phyloP scores from a whole-genome alignment of 2,888 invertebrate genomes.

The Andricus quercusramuli region DNA sequence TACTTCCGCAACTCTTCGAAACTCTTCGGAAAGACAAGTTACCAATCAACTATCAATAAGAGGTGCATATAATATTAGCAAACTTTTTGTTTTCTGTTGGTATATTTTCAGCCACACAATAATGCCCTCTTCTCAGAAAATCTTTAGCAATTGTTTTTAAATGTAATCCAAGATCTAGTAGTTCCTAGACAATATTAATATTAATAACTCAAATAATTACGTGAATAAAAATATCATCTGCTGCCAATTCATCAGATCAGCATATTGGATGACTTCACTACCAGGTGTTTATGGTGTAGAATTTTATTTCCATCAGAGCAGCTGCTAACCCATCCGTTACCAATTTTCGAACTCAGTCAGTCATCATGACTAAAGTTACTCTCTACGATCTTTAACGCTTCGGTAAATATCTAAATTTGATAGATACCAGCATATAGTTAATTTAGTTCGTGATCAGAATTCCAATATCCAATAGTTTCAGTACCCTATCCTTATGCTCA shows the following conservation, averaged over 20 bases:
- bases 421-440: not conserved
- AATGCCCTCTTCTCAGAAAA: too few species aligned
- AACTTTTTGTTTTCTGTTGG: not conserved
- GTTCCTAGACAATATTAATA: too few species aligned
- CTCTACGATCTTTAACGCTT: not conserved
- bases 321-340: constrained; percentile 23
- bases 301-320: constrained; percentile 29
- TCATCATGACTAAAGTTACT: constrained; percentile 24
- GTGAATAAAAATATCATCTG: constrained; percentile 20
- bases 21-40: not conserved
- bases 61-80: not conserved
- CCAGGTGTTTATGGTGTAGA: constrained; percentile 32
- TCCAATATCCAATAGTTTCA: not conserved
- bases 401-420: not conserved
- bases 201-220: too few species aligned
- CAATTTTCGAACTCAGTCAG: constrained; percentile 41
- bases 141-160: not conserved
- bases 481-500: not conserved
- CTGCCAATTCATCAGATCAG: constrained; percentile 24
- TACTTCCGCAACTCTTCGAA: constrained; percentile 20
- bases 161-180: not conserved
- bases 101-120: not conserved
- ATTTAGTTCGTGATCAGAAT: not conserved
- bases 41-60: not conserved
- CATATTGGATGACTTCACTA: not conserved